These are phyloP conservation scores for Hetaerina titia DNA, from an alignment of 2,888 invertebrate genomes.

Conservation along the genomic window DNA sequence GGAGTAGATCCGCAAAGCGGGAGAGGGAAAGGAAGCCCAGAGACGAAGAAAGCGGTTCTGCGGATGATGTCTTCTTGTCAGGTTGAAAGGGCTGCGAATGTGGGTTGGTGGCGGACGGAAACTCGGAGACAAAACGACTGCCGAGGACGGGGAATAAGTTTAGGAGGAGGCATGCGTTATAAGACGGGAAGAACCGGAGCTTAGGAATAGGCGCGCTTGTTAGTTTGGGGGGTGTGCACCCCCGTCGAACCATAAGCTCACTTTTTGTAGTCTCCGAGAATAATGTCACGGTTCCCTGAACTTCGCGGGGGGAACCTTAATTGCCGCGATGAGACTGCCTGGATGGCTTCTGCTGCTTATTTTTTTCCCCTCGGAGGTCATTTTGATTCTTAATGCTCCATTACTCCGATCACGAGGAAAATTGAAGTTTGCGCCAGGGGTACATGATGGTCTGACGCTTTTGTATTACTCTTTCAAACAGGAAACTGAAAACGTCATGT, in stretches of 20 bases:
- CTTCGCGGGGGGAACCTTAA: background rate
- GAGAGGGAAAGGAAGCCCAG: background rate
- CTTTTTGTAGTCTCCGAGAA: background rate
- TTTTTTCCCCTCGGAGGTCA: background rate
- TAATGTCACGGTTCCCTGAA: constrained; percentile 27
- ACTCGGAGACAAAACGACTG: background rate
- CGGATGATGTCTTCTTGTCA: background rate
- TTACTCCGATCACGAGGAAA: background rate
- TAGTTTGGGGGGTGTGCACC: constrained; percentile 12
- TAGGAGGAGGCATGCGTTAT: background rate
- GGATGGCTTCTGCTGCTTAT: background rate
- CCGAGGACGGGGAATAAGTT: background rate
- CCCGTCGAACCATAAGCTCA: background rate
- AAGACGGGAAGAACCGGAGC: background rate
- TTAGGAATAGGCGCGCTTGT: background rate
- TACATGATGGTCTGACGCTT: background rate
- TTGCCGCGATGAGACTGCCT: background rate
- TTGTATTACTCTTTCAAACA: background rate
- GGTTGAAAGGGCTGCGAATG: background rate
- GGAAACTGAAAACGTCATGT: background rate
- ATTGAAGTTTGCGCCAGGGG: background rate
- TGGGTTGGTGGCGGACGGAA: background rate
- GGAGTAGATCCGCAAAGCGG: background rate
- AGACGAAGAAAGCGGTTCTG: background rate
- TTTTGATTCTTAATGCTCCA: background rate